phyloP scores from a whole-genome alignment of 2,113 vertebrate species.

The Phocoena phocoena region DNA sequence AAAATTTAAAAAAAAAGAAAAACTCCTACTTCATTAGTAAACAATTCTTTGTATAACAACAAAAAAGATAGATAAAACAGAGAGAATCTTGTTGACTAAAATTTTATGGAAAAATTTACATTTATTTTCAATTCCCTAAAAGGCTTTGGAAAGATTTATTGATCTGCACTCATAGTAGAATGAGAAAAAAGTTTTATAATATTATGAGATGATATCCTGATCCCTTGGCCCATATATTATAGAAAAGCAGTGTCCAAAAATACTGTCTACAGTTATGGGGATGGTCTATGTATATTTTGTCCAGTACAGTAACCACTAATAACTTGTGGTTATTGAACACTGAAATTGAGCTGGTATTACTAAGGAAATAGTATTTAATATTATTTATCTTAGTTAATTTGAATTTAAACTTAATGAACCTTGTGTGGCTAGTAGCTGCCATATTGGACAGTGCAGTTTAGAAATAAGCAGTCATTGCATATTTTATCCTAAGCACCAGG shows the following conservation, averaged over 20 bases:
- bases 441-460: not conserved
- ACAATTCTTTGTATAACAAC: not conserved
- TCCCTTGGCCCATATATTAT: not conserved
- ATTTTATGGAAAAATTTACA: not conserved
- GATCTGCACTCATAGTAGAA: not conserved
- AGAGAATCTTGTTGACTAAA: not conserved
- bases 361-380: not conserved
- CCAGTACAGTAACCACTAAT: not conserved
- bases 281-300: not conserved
- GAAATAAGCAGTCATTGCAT: not conserved
- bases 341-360: not conserved
- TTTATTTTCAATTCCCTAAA: not conserved
- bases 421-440: not conserved
- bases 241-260: not conserved
- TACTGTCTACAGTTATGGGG: not conserved
- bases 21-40: not conserved
- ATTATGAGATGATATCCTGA: not conserved
- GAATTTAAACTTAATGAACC: not conserved
- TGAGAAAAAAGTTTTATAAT: not conserved
- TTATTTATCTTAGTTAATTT: not conserved
- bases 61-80: not conserved
- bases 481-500: not conserved
- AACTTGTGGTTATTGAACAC: not conserved
- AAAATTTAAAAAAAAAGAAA: not conserved
- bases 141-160: not conserved